Evolutionary conservation across 2,797 vertebrate genomes (phyloP).

Genomic region (Acrossocheilus fasciatus): DNA sequence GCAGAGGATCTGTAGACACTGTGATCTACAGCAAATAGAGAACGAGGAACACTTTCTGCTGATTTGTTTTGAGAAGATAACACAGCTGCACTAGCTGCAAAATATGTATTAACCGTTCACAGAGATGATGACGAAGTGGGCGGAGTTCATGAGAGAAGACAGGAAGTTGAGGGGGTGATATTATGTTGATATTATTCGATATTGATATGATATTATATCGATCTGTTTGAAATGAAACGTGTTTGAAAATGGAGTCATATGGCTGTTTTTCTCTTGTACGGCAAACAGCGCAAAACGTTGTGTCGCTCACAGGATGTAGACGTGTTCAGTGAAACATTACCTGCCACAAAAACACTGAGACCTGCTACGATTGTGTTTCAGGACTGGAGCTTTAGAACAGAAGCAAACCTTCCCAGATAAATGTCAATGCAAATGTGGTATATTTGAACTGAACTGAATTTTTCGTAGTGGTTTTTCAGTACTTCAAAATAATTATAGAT

Average conservation of each 20-base stretch:
- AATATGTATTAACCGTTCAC: too few species aligned
- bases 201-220: not conserved
- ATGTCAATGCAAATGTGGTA: too few species aligned
- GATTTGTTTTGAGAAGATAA: too few species aligned
- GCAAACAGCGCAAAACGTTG: not conserved
- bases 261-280: not conserved
- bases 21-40: too few species aligned
- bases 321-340: too few species aligned
- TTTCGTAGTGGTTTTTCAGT: not conserved
- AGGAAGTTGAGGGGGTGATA: not conserved
- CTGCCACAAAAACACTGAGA: not conserved
- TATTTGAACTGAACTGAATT: not conserved
- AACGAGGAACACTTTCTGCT: too few species aligned
- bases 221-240: not conserved
- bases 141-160: constrained; percentile 20
- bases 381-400: not conserved
- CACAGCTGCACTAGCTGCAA: too few species aligned
- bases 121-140: constrained; percentile 34
- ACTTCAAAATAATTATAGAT: not conserved
- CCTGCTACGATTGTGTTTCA: constrained; percentile 38
- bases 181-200: constrained; percentile 1
- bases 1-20: too few species aligned
- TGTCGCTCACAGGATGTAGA: constrained; percentile 45
- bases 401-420: not conserved
- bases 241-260: not conserved